Percentiles rank a stretch among this genome's conserved stretches.
phyloP scores from a whole-genome alignment of 2,797 vertebrate species.

The Peromyscus attwateri region DNA sequence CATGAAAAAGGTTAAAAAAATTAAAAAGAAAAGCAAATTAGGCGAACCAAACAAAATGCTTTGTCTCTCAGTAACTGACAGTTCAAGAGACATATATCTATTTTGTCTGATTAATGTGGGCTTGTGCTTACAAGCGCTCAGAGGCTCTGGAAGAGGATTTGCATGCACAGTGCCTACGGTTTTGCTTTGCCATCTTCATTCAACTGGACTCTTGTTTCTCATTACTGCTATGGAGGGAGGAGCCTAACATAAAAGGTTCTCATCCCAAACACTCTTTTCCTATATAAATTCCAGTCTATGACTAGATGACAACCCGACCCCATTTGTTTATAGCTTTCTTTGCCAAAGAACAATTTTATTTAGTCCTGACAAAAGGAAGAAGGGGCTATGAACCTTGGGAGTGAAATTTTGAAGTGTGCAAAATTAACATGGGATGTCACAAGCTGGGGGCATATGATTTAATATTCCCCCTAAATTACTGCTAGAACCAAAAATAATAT shows the following conservation, averaged over 20 bases:
- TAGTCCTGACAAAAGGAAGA: background rate
- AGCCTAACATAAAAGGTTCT: background rate
- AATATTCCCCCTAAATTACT: background rate
- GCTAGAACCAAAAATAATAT: background rate
- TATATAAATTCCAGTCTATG: background rate
- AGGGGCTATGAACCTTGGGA: background rate
- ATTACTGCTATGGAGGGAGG: background rate
- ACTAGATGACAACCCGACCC: background rate
- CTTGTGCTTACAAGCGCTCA: background rate
- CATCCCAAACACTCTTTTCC: background rate
- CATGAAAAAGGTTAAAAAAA: background rate
- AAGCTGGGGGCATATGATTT: background rate
- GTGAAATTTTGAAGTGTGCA: background rate
- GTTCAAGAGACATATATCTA: background rate
- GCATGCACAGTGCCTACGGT: background rate
- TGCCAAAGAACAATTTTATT: background rate
- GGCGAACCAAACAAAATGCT: background rate
- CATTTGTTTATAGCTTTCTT: background rate
- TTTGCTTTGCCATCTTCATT: background rate
- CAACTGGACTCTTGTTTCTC: background rate
- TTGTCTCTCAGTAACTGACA: background rate
- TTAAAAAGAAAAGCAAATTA: background rate
- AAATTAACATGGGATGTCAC: background rate
- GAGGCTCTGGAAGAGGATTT: background rate
- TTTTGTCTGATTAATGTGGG: background rate